Conservation (phyloP, 2,113 vertebrate species). For the Tauraco erythrolophus region DNA sequence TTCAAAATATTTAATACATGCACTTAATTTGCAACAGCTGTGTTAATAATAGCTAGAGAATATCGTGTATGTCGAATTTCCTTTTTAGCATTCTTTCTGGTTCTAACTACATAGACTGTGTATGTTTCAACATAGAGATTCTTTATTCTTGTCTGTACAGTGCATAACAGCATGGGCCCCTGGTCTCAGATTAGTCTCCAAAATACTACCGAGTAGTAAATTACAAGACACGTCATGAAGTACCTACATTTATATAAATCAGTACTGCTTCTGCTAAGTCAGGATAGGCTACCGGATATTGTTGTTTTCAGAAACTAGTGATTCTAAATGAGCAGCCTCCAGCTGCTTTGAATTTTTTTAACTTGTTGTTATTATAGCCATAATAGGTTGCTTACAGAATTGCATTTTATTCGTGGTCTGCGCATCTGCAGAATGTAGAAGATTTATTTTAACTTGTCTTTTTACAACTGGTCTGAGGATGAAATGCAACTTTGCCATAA, state of each 20-base stretch:
- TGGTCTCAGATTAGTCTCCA: background rate
- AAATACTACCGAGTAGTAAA: background rate
- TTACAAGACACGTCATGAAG: background rate
- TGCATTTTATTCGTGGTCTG: conserved; percentile 8
- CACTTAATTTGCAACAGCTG: background rate
- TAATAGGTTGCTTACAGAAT: background rate
- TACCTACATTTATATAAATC: background rate
- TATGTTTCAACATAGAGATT: background rate
- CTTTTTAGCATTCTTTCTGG: background rate
- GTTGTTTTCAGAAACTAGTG: background rate
- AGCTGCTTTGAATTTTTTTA: background rate
- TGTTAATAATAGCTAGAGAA: background rate
- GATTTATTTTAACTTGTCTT: conserved; percentile 14
- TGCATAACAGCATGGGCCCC: background rate
- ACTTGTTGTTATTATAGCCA: background rate
- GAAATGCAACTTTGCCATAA: conserved; percentile 1
- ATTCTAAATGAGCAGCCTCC: background rate
- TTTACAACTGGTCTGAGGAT: conserved; percentile 17
- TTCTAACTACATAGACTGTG: background rate
- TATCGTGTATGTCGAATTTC: background rate
- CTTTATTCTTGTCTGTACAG: background rate
- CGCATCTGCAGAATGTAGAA: background rate
- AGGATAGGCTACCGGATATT: rapidly evolving
- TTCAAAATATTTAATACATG: background rate
- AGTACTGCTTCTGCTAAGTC: background rate